Percentiles rank a stretch among this genome's conserved stretches.
Conservation (phyloP, 2,888 invertebrate species). For the Melieria omissa region DNA sequence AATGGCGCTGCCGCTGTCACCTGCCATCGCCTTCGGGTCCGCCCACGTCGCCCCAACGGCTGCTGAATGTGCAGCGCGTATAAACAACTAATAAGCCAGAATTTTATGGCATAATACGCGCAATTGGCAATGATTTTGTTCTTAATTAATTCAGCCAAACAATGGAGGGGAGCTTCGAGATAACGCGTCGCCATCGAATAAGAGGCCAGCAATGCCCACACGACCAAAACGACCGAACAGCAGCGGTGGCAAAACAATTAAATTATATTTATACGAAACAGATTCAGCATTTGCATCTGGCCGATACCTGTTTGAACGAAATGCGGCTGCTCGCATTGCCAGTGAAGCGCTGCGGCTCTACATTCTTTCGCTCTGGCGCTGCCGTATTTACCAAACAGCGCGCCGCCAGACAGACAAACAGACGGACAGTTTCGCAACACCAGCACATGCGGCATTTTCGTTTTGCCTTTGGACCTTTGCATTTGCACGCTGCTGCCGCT, state of each 20-base stretch:
- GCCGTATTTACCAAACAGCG: neutral
- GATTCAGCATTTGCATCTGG: constrained; percentile 5
- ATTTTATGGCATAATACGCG: constrained; percentile 1
- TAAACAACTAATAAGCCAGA: constrained; percentile 23
- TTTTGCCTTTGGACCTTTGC: neutral
- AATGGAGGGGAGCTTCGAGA: no score
- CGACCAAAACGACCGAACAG: neutral
- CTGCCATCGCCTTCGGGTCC: no score
- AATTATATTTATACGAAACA: constrained; percentile 28
- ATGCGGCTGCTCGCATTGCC: neutral
- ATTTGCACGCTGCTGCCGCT: neutral
- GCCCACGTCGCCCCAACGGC: no score
- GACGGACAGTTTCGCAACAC: neutral
- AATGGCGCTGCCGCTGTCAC: no score
- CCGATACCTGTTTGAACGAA: neutral
- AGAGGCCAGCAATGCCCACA: no score
- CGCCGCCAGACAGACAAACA: neutral
- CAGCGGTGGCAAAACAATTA: constrained; percentile 12
- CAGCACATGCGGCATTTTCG: neutral
- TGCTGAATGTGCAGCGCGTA: neutral
- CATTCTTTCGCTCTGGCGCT: neutral
- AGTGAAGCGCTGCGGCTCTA: neutral
- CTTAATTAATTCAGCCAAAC: neutral
- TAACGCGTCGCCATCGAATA: no score
- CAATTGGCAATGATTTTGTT: constrained; percentile 15